These are phyloP conservation scores for Gobiocypris rarus DNA, from an alignment of 2,113 vertebrate genomes.

Conservation along the genomic window DNA sequence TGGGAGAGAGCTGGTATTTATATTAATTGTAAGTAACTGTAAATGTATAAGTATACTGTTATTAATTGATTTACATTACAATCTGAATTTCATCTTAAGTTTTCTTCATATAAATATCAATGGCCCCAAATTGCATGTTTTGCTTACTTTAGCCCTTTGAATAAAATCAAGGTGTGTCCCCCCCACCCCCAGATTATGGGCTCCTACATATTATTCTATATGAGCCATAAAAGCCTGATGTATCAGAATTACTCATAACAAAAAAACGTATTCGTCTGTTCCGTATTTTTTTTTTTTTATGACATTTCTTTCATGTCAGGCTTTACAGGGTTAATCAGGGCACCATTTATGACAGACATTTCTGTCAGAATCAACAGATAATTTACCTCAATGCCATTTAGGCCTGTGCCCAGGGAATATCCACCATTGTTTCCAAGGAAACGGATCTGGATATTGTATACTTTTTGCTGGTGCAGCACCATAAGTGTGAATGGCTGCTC, in stretches of 20 bases:
- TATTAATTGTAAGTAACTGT: too few relatives aligned
- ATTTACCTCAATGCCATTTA: conserved; percentile 89
- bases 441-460: conserved; percentile 94
- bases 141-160: not conserved
- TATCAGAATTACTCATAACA: not conserved
- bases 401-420: conserved; percentile 86
- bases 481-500: conserved; percentile 90
- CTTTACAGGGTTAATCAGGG: not conserved
- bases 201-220: too few relatives aligned
- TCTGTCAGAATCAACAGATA: conserved; percentile 15
- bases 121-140: not conserved
- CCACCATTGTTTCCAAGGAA: conserved; percentile 76
- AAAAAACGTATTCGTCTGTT: not conserved
- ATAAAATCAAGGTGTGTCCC: not conserved
- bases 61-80: too few relatives aligned
- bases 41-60: too few relatives aligned
- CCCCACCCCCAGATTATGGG: too few relatives aligned
- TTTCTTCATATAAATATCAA: not conserved
- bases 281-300: too few relatives aligned
- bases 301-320: not conserved
- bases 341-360: not conserved
- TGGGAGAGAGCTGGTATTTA: not conserved
- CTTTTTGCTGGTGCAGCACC: conserved; percentile 91
- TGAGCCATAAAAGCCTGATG: not conserved
- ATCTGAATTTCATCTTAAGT: not conserved